Percentiles rank a stretch among this genome's conserved stretches.
Evolutionary conservation across 92 coral and sea anemone species (phyloP).

Genomic region (Zoanthus sansibaricus): DNA sequence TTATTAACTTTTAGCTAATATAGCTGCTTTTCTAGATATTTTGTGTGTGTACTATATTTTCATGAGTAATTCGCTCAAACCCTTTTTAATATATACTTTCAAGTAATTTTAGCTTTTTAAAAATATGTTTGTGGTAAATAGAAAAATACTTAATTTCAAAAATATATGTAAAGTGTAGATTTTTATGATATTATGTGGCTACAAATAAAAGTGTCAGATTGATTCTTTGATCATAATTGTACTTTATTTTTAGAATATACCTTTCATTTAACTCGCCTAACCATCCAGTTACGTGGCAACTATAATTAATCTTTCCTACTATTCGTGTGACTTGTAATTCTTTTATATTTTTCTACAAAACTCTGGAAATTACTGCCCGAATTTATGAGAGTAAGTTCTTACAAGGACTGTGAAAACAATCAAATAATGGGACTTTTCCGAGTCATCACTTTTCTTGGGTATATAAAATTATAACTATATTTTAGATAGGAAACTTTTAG

Average conservation of each 20-base stretch:
- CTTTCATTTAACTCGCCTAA: not conserved
- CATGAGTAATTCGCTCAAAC: not conserved
- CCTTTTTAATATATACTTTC: not conserved
- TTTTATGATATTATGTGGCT: not conserved
- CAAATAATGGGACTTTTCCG: too few relatives aligned
- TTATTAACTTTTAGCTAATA: not conserved
- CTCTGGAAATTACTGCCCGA: too few relatives aligned
- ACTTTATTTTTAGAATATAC: not conserved
- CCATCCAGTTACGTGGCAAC: not conserved
- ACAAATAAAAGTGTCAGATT: not conserved
- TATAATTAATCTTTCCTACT: not conserved
- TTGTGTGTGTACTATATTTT: too few relatives aligned
- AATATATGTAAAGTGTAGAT: not conserved
- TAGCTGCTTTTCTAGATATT: not conserved
- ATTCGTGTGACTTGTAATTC: not conserved
- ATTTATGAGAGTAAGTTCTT: too few relatives aligned
- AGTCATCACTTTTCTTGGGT: too few relatives aligned
- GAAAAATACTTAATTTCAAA: too few relatives aligned
- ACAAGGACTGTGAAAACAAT: too few relatives aligned
- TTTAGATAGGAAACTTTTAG: too few relatives aligned
- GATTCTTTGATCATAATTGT: not conserved
- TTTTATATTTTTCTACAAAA: not conserved
- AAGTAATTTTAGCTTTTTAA: too few relatives aligned
- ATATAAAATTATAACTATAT: too few relatives aligned
- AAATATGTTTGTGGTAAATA: not conserved